phyloP scores from a whole-genome alignment of 2,113 vertebrate species.

The Paradoxurus hermaphroditus region DNA sequence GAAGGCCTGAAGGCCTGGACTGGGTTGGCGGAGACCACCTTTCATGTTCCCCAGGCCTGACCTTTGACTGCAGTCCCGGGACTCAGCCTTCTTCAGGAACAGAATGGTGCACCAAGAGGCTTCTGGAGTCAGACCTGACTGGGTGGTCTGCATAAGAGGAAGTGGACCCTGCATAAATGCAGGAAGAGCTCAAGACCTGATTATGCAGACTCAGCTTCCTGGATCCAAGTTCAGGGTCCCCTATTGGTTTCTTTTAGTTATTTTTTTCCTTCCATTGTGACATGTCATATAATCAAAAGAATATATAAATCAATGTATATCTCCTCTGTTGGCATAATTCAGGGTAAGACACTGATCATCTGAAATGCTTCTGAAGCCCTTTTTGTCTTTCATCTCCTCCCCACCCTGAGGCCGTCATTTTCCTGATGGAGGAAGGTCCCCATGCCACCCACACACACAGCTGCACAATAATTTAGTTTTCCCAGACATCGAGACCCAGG shows the following conservation, averaged over 20 bases:
- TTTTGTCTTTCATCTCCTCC: not conserved
- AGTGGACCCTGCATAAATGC: not conserved
- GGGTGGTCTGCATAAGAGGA: not conserved
- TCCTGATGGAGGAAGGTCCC: not conserved
- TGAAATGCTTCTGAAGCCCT: not conserved
- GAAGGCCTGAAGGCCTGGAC: not conserved
- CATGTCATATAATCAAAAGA: not conserved
- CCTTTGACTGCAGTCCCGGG: not conserved
- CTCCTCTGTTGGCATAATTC: not conserved
- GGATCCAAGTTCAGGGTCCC: not conserved
- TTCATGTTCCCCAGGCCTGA: not conserved
- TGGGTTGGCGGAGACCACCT: no score
- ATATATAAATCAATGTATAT: not conserved
- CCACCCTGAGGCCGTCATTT: not conserved
- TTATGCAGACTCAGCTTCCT: not conserved
- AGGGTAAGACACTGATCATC: not conserved
- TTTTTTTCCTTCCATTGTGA: not conserved
- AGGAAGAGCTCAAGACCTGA: not conserved
- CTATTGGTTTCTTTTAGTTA: not conserved
- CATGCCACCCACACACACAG: not conserved
- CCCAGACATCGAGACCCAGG: not conserved
- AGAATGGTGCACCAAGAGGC: not conserved
- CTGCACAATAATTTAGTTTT: not conserved
- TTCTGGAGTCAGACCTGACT: not conserved
- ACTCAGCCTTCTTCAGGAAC: not conserved